Conservation (phyloP, 2,113 vertebrate species). For the Cheirogaleus medius region DNA sequence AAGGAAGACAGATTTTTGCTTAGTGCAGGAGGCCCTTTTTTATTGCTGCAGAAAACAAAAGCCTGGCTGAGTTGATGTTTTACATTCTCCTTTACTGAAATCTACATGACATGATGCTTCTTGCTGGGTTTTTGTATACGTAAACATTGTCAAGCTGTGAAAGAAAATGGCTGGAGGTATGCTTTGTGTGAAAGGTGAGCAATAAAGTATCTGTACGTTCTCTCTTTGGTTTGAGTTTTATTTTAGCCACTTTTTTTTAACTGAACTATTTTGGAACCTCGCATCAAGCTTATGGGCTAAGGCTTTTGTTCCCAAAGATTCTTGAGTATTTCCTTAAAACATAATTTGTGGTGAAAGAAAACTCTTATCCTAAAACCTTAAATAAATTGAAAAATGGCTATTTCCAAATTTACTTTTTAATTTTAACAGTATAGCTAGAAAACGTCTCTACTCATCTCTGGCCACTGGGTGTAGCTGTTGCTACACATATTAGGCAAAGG, state of each 20-base stretch:
- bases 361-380: neutral
- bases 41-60: conserved; percentile 85
- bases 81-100: conserved; percentile 85
- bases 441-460: neutral
- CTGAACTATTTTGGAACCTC: neutral
- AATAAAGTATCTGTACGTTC: conserved; percentile 91
- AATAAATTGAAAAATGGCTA: neutral
- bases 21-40: conserved; percentile 85
- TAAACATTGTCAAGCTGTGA: conserved; percentile 90
- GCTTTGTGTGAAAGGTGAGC: conserved; percentile 91
- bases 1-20: conserved; percentile 79
- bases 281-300: neutral
- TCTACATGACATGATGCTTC: conserved; percentile 86
- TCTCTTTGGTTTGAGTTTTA: conserved; percentile 73
- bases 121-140: conserved; percentile 88
- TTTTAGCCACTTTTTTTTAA: conserved; percentile 54
- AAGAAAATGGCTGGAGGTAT: conserved; percentile 91
- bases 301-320: neutral
- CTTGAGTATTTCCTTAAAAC: neutral
- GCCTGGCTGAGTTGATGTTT: conserved; percentile 86
- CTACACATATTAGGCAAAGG: neutral
- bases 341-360: conserved; percentile 15
- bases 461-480: conserved; percentile 84
- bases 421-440: neutral
- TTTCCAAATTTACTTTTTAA: neutral